Conservation (phyloP, 1,140 invertebrate genomes). For the Eufriesea mexicana region DNA sequence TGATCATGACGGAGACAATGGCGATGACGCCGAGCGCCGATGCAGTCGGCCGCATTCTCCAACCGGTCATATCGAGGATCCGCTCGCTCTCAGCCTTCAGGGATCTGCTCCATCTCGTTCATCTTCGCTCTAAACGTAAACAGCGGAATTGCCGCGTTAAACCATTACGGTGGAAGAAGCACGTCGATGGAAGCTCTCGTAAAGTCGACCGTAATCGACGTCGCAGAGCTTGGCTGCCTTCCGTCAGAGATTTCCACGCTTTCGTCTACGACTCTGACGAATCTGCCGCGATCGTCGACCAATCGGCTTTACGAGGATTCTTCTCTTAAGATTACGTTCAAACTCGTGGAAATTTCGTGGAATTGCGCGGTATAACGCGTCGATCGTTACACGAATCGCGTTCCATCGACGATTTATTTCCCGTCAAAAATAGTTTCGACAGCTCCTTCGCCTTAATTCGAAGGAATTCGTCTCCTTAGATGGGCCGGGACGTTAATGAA, state of each 20-base stretch:
- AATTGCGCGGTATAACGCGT: neutral
- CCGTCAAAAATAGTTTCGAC: neutral
- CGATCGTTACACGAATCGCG: too few relatives aligned
- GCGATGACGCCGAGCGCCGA: conserved; percentile 77
- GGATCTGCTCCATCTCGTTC: conserved; percentile 74
- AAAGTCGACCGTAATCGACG: too few relatives aligned
- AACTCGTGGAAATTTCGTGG: neutral
- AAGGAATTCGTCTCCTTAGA: neutral
- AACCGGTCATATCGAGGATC: conserved; percentile 63
- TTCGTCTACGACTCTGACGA: too few relatives aligned
- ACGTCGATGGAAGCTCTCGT: neutral
- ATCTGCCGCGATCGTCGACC: neutral
- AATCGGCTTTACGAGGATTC: neutral
- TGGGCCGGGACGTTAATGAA: conserved; percentile 29
- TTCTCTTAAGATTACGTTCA: neutral
- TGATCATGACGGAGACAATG: conserved; percentile 74
- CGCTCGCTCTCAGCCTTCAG: conserved; percentile 72
- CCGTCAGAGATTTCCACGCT: too few relatives aligned
- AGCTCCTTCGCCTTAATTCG: neutral
- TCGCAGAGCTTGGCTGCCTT: too few relatives aligned
- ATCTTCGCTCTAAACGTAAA: conserved; percentile 64
- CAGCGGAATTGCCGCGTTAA: conserved; percentile 24
- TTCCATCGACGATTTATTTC: neutral
- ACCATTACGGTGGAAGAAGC: conserved; percentile 17
- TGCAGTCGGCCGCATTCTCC: conserved; percentile 76